A percentile compares a stretch with the other conserved stretches of the same genome.
These are phyloP conservation scores for Drosophila nr. medialis DNA, from an alignment of 2,888 invertebrate genomes.

Conservation along the genomic window DNA sequence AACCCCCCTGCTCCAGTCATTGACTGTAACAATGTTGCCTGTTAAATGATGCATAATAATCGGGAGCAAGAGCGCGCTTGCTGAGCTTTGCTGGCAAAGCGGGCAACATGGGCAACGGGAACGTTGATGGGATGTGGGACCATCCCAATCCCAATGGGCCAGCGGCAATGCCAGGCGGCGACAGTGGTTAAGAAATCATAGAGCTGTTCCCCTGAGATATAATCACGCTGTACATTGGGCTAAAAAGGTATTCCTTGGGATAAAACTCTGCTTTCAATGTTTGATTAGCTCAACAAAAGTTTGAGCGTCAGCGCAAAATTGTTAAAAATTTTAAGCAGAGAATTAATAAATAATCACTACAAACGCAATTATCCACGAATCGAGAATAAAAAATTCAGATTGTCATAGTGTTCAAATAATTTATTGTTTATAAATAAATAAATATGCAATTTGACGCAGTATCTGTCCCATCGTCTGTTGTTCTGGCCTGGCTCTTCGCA, in stretches of 20 bases:
- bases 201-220: constrained; percentile 35
- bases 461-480: constrained; percentile 31
- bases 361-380: neutral
- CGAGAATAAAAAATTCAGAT: neutral
- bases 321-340: neutral
- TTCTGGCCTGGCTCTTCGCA: constrained; percentile 18
- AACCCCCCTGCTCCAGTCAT: constrained; percentile 53
- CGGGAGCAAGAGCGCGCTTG: constrained; percentile 62
- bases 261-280: neutral
- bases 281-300: neutral
- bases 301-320: neutral
- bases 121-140: constrained; percentile 56
- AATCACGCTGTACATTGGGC: constrained; percentile 17
- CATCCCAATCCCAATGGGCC: constrained; percentile 55
- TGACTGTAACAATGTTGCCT: constrained; percentile 80
- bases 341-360: neutral
- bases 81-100: constrained; percentile 62
- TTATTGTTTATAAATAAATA: neutral
- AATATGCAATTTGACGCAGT: neutral
- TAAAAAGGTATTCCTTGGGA: neutral
- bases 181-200: constrained; percentile 65
- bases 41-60: constrained; percentile 80
- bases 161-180: constrained; percentile 36
- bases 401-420: neutral
- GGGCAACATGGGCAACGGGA: neutral